These are phyloP conservation scores for Syngnathus floridae DNA, from an alignment of 2,113 vertebrate genomes.

Conservation along the genomic window DNA sequence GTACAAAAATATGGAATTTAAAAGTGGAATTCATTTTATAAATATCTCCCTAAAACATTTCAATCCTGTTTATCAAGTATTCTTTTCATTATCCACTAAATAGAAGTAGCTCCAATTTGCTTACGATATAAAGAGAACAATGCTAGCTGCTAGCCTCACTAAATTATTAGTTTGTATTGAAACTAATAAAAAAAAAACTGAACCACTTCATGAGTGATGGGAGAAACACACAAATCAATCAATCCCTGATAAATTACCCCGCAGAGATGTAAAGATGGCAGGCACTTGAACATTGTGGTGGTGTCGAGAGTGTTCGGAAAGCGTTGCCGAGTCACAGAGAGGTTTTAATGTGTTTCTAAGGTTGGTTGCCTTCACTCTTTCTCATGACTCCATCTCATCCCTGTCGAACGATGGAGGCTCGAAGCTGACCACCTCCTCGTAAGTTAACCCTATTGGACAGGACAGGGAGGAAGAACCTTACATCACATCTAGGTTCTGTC, in stretches of 20 bases:
- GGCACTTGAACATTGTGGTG: constrained; percentile 82
- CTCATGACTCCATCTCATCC: constrained; percentile 97
- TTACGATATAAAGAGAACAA: constrained; percentile 17
- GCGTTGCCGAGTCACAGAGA: constrained; percentile 39
- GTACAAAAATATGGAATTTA: constrained; percentile 10
- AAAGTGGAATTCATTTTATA: constrained; percentile 16
- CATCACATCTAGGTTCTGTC: not conserved
- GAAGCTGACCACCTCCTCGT: constrained; percentile 90
- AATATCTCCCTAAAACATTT: constrained; percentile 6
- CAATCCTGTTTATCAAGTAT: not conserved
- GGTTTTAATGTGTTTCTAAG: constrained; percentile 41
- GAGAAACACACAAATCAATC: constrained; percentile 34
- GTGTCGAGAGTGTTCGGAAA: constrained; percentile 61
- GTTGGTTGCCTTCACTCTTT: constrained; percentile 12
- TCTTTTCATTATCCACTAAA: not conserved
- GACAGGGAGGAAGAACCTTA: not conserved
- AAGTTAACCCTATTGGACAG: constrained; percentile 79
- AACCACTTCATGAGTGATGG: not conserved
- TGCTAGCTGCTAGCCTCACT: constrained; percentile 19
- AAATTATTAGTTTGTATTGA: constrained; percentile 1
- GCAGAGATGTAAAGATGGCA: constrained; percentile 73
- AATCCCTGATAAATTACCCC: constrained; percentile 46
- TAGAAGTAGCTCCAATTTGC: constrained; percentile 3
- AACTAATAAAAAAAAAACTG: not conserved
- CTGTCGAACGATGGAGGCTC: constrained; percentile 83